Base-by-base conservation (phyloP, 2,113 vertebrate species). In the Grantiella picta region DNA sequence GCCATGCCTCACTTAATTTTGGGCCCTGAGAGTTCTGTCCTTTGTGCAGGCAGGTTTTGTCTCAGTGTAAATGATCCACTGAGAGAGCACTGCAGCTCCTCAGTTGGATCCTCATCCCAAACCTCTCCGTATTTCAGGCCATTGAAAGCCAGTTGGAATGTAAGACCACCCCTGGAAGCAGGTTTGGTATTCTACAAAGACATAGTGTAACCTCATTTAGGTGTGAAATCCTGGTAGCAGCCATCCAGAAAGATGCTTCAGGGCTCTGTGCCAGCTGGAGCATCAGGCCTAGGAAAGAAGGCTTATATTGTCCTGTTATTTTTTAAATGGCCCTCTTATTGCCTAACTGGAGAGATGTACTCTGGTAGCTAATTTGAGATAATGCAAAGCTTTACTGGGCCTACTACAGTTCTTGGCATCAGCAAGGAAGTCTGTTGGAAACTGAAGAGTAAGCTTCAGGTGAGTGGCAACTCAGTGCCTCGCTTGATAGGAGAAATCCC, bases 171-270 rank as follows among this genome's bases (percentile, higher is more conserved):
- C 59, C 33, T 38, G 56, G 28, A 64, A 77, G 50, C 2, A 79
- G 18, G 52, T 57, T 63, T 63, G 24, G 25, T 27, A 49, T 33
- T 82, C 31, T 44, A 18, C 38, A 68, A 53, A 42, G 40, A 40
- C 1, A 0, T 21, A 16, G 10, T 35, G 12, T 63, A 57, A 66
- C 27, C 27, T 49, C 1, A 0, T 0, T n/a, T 7, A 70, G 36
- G 13, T 68, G 21, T 63, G 5, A 33, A 36, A 28, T 44, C 79
- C 38, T 73, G 25, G 11, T 20, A 92, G 29, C 0, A 60, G 29
- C 33, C 52, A 54, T 50, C 33, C 71, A 86, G 47, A 71, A 82
- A 66, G n/a, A 12, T 31, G 17, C 11, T 53, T 18, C 10, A 28
- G 47, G 33, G 25, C 28, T 68, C 73, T 42, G 38, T 77, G 54